These are phyloP conservation scores for Micrasema longulum DNA, from an alignment of 1,140 invertebrate species.

Conservation along the genomic window DNA sequence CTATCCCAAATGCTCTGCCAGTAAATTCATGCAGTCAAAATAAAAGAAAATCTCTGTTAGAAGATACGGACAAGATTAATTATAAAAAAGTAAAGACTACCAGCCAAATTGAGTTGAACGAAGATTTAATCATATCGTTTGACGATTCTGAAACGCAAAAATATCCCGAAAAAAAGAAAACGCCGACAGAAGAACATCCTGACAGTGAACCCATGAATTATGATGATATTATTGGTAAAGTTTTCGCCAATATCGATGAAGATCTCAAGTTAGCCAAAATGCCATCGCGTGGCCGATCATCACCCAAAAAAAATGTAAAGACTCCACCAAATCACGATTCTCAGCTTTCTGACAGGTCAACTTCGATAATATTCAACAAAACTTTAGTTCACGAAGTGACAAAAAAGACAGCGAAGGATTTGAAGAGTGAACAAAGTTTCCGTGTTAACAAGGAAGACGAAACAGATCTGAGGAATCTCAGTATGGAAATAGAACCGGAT, in stretches of 20 bases:
- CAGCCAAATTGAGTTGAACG: background rate
- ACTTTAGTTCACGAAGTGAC: background rate
- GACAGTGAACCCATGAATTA: conserved; percentile 31
- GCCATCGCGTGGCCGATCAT: too few species aligned
- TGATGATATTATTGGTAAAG: conserved; percentile 29
- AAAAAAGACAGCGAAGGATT: background rate
- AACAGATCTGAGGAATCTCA: conserved; percentile 39
- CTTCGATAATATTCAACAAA: background rate
- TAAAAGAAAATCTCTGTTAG: conserved; percentile 11
- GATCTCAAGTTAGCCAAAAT: conserved; percentile 13
- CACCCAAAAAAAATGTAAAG: too few species aligned
- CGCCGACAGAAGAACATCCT: background rate
- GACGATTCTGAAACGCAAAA: conserved; percentile 23
- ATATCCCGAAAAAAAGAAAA: background rate
- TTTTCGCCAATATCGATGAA: conserved; percentile 25
- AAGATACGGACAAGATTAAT: background rate
- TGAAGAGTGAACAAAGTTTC: background rate
- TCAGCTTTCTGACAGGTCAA: background rate
- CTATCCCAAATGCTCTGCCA: background rate
- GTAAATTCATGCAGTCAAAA: conserved; percentile 1
- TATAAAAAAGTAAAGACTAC: conserved; percentile 4
- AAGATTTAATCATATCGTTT: conserved; percentile 2
- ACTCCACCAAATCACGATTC: background rate
- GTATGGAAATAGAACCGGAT: conserved; percentile 35
- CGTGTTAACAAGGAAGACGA: conserved; percentile 16